Evolutionary conservation across 1,140 invertebrate species (phyloP).

Genomic region (Calycopis cecrops): DNA sequence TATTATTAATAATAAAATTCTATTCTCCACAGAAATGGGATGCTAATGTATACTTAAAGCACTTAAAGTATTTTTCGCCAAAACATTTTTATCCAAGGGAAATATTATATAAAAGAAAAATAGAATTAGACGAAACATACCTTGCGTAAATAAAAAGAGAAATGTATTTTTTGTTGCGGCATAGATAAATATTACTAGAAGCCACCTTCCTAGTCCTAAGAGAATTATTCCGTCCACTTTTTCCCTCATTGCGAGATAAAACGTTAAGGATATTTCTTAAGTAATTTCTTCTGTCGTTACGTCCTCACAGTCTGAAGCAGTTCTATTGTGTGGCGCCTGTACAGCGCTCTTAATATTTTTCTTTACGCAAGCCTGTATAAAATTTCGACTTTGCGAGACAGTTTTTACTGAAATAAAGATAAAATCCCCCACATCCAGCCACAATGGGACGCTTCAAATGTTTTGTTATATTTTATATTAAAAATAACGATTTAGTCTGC

Average conservation of each 20-base stretch:
- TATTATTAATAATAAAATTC: too few species aligned
- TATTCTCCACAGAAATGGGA: too few species aligned
- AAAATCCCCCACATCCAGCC: constrained; percentile 5
- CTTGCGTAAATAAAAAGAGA: too few species aligned
- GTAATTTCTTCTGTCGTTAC: constrained; percentile 7
- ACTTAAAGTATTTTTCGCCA: too few species aligned
- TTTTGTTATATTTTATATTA: constrained; percentile 9
- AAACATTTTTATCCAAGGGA: too few species aligned
- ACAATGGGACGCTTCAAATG: constrained; percentile 2
- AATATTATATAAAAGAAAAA: too few species aligned
- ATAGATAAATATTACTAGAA: too few species aligned
- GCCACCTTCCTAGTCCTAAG: not conserved
- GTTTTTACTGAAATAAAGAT: constrained; percentile 10
- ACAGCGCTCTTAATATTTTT: constrained; percentile 1
- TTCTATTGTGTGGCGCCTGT: not conserved
- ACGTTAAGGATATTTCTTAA: constrained; percentile 7
- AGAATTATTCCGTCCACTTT: not conserved
- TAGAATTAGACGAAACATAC: too few species aligned
- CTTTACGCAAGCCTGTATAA: constrained; percentile 4
- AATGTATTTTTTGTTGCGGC: too few species aligned
- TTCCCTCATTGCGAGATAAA: constrained; percentile 5
- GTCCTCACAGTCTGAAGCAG: not conserved
- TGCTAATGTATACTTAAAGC: too few species aligned
- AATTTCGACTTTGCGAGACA: constrained; percentile 9
- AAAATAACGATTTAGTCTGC: constrained; percentile 6